Evolutionary conservation across 2,888 invertebrate species (phyloP), one percentile per base, ranked within the genome.

Genomic region (Autographa gamma): DNA sequence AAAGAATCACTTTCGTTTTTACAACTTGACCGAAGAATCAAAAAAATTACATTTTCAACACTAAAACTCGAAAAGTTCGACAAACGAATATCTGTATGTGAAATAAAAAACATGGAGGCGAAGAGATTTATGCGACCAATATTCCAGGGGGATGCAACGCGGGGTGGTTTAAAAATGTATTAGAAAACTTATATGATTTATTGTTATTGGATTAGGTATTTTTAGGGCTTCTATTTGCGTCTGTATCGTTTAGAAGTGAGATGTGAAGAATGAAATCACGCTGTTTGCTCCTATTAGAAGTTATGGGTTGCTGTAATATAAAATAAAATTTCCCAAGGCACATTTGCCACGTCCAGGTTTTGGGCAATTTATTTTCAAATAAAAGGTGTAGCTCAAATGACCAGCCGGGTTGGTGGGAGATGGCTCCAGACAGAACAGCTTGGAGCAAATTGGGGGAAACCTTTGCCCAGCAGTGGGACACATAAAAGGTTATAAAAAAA

Each of bases 121-220:
- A 18, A 61, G 73, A 82, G 88, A 87, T 86, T 87, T 88, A 88
- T 88, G 79, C 76, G 77, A 73, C 84, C 84, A 88, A 88, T 88
- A 88, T 86, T 82, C 85, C 78, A 66, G 59, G 67, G 77, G 83
- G 78, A 73, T 74, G 76, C 74, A 66, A 73, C 77, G 77, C 68
- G 63, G 71, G 72, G 62, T 73, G 73, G 78, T 86, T 89, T 86
- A 86, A 88, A 89, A 89, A 89, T 89, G 80, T 88, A 88, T 88
- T 88, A 89, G 89, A 88, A 86, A 89, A 88, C 80, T 88, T 81
- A 63, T 77, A 80, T 86, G 89, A 89, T 89, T 86, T 89, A 89
- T 87, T 64, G 80, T 63, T 69, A 78, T 65, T 60, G 76, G 69
- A 78, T 81, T 73, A 79, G 77, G 63, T 66, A 63, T 56, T 70